phyloP scores from a whole-genome alignment of 2,797 vertebrate genomes.

The Corythornis leucogaster region DNA sequence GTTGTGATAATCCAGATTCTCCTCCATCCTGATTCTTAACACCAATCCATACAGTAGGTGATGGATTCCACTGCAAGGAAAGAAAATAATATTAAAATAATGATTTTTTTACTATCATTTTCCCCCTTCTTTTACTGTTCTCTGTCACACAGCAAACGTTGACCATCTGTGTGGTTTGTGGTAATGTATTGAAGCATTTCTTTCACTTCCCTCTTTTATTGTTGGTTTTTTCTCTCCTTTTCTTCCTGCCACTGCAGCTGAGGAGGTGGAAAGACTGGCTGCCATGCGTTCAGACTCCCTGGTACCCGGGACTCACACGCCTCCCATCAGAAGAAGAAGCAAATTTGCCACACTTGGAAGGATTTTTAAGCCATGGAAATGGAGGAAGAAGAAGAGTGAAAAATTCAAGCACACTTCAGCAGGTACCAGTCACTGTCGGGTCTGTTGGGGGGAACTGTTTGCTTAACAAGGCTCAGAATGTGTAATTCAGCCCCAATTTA shows the following conservation, averaged over 20 bases:
- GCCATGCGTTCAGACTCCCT: slow-evolving; percentile 95
- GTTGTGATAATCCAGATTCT: neutral
- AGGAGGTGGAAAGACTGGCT: slow-evolving; percentile 96
- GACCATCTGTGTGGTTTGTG: slow-evolving; percentile 41
- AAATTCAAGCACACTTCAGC: slow-evolving; percentile 98
- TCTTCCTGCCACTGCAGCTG: slow-evolving; percentile 81
- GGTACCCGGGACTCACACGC: slow-evolving; percentile 92
- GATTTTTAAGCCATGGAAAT: slow-evolving; percentile 98
- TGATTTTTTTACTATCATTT: neutral
- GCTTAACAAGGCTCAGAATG: neutral
- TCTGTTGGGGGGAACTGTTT: neutral
- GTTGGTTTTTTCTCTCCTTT: neutral
- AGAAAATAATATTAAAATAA: neutral
- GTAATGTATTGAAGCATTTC: slow-evolving; percentile 73
- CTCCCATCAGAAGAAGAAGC: slow-evolving; percentile 92
- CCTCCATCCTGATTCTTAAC: neutral
- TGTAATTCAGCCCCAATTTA: neutral
- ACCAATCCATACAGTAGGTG: neutral
- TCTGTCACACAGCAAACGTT: slow-evolving; percentile 49
- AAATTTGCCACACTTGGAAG: slow-evolving; percentile 95
- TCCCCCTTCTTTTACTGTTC: neutral
- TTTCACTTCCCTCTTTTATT: neutral
- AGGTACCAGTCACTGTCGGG: slow-evolving; percentile 70
- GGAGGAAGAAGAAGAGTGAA: slow-evolving; percentile 99
- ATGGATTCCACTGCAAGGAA: slow-evolving; percentile 17